A percentile compares a stretch with the other conserved stretches of the same genome.
phyloP scores from a whole-genome alignment of 2,113 vertebrate species.

The Oreotrochilus melanogaster region DNA sequence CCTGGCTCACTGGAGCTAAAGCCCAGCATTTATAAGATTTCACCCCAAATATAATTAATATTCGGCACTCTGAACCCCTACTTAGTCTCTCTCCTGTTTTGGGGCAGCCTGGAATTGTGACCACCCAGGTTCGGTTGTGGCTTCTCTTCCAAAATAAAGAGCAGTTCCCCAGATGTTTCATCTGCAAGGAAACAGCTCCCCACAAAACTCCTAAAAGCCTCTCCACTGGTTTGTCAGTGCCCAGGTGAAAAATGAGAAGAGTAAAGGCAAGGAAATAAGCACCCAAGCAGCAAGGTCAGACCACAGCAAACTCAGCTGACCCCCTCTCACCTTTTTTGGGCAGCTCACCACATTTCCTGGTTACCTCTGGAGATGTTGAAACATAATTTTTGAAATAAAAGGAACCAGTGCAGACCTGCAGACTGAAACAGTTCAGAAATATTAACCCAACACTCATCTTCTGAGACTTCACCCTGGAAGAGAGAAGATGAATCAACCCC shows the following conservation, averaged over 20 bases:
- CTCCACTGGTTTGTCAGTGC: rapidly evolving
- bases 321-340: not conserved
- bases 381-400: not conserved
- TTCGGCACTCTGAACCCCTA: not conserved
- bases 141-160: not conserved
- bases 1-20: not conserved
- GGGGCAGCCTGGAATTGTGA: not conserved
- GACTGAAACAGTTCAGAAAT: not conserved
- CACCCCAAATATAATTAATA: not conserved
- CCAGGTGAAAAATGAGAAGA: not conserved
- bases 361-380: not conserved
- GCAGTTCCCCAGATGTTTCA: rapidly evolving
- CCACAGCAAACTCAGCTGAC: no score
- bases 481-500: not conserved
- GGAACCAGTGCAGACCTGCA: not conserved
- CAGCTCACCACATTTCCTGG: not conserved
- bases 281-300: not conserved
- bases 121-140: not conserved
- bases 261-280: not conserved
- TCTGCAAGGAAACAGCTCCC: not conserved
- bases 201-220: not conserved
- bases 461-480: not conserved
- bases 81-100: not conserved
- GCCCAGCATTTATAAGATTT: not conserved
- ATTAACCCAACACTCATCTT: not conserved